Evolutionary conservation across 2,113 vertebrate species (phyloP).

Genomic region (Sceloporus undulatus): DNA sequence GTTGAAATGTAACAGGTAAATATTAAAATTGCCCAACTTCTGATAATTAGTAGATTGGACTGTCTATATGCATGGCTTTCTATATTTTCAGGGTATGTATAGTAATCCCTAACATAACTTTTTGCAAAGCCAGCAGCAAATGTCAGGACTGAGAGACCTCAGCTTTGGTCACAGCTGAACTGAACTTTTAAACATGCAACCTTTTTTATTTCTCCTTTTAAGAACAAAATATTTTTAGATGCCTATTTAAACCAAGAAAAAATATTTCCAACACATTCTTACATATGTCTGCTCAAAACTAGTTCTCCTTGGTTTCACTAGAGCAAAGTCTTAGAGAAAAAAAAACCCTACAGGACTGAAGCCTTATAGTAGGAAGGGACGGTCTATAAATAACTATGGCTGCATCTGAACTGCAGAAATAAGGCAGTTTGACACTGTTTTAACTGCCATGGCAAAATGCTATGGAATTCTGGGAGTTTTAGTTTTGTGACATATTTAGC

Average conservation of each 20-base stretch:
- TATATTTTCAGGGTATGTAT: conserved; percentile 27
- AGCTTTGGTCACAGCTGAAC: neutral
- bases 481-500: too few relatives aligned
- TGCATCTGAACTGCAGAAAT: too few relatives aligned
- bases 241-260: too few relatives aligned
- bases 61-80: neutral
- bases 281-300: neutral
- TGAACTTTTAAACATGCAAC: neutral
- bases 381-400: too few relatives aligned
- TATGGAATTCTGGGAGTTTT: too few relatives aligned
- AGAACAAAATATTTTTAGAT: neutral
- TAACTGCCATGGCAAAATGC: too few relatives aligned
- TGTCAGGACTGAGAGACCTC: neutral
- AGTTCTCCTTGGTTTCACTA: neutral
- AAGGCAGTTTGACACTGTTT: too few relatives aligned
- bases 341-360: neutral
- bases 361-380: neutral
- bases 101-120: conserved; percentile 9
- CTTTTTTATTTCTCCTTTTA: conserved; percentile 33
- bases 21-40: neutral
- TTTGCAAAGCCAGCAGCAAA: conserved; percentile 7
- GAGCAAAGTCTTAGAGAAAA: neutral
- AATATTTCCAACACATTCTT: neutral
- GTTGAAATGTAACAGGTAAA: neutral
- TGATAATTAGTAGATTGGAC: neutral